Evolutionary conservation across 2,113 vertebrate genomes (phyloP).

Genomic region (Strigops habroptila): DNA sequence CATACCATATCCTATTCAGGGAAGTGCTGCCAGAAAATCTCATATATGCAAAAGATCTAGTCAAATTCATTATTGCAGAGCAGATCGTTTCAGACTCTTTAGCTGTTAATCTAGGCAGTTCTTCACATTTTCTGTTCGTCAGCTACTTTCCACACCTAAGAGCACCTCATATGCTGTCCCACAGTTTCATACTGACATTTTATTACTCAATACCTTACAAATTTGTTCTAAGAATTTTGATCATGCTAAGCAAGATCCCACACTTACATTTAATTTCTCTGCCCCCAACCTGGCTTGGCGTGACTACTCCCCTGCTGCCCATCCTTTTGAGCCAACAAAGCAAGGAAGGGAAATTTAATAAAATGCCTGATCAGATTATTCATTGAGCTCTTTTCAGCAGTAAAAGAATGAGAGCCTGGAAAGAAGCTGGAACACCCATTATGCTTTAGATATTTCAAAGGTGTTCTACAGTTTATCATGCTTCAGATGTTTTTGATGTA

Average conservation of each 20-base stretch:
- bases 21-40: background rate
- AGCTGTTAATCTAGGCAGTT: background rate
- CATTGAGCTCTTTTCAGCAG: background rate
- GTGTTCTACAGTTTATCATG: background rate
- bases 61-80: background rate
- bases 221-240: background rate
- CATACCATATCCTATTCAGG: background rate
- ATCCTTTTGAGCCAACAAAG: background rate
- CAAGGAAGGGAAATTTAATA: background rate
- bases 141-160: background rate
- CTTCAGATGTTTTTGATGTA: background rate
- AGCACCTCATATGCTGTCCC: background rate
- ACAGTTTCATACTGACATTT: background rate
- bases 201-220: background rate
- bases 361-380: background rate
- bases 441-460: background rate
- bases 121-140: fast-evolving
- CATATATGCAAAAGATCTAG: background rate
- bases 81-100: background rate
- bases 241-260: background rate
- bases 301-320: background rate
- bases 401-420: background rate
- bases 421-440: background rate
- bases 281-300: background rate
- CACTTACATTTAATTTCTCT: background rate